Evolutionary conservation across 1,140 invertebrate genomes (phyloP), one percentile per base, ranked within the genome.

Genomic region (Drosophila truncata): DNA sequence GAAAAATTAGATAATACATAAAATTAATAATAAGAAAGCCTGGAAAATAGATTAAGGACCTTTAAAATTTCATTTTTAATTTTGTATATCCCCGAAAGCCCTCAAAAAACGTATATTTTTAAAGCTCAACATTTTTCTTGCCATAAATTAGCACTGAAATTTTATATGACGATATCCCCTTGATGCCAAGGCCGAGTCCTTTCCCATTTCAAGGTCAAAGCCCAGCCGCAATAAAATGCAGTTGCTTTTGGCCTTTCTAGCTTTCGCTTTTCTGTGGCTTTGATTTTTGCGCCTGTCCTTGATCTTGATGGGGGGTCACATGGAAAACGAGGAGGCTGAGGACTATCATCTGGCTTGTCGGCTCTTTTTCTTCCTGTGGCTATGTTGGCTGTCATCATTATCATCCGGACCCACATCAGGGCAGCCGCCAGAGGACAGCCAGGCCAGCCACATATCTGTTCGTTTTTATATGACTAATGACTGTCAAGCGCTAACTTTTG

Each of bases 401-500:
- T 85, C 65, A 46, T 82, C 49, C 54, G 42, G 62, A 85, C 74
- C 63, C 65, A 80, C 64, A 90, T 70, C 79, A 82, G 59, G 31
- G 37, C 75, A 57, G 25, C 16, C 25, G n/a, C n/a, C n/a, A n/a
- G n/a, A 1, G 49, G 49, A 1, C 60, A 58, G 71, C 33, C 42
- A 14, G n/a, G 23, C 47, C 27, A 18, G 27, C 50, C 74, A 76
- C 33, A 70, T 46, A 71, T 71, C 64, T 58, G 76, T 57, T 66
- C 65, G 63, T 66, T 23, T 88, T 90, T 46, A 75, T 73, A 81
- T 84, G 75, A 76, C 84, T 90, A 90, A 88, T 88, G 86, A 90
- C 70, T 88, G 84, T 88, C 84, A 88, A 60, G 62, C 84, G 59
- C 54, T 77, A 70, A 82, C 66, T 86, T 86, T 82, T 61, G 55